Percentiles rank a stretch among this genome's conserved stretches.
These are phyloP conservation scores for Drosophila neonasuta DNA, from an alignment of 2,888 invertebrate species.

Conservation along the genomic window DNA sequence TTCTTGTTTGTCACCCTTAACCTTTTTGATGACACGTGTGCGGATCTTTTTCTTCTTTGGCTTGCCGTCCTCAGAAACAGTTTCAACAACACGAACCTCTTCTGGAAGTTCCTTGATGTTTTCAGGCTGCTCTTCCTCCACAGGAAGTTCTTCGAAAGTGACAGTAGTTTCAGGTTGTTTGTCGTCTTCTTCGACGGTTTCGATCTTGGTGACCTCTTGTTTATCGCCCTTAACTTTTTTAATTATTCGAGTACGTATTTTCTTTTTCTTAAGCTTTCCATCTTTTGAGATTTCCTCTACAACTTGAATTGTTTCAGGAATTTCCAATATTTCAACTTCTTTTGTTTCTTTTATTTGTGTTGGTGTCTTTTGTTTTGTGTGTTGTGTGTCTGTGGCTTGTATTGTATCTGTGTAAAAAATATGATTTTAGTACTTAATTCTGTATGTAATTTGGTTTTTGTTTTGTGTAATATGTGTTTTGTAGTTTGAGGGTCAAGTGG, in stretches of 20 bases:
- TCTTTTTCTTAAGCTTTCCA: constrained; percentile 41
- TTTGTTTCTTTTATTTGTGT: constrained; percentile 69
- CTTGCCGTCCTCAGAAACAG: constrained; percentile 51
- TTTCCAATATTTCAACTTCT: constrained; percentile 53
- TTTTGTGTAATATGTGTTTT: constrained; percentile 79
- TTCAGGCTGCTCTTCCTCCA: constrained; percentile 31
- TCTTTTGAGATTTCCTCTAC: constrained; percentile 49
- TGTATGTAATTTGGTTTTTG: constrained; percentile 44
- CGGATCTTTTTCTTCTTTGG: constrained; percentile 57
- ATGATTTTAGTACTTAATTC: constrained; percentile 56
- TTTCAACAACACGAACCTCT: constrained; percentile 49
- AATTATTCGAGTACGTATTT: constrained; percentile 51
- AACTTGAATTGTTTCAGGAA: constrained; percentile 53
- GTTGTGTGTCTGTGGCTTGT: constrained; percentile 80
- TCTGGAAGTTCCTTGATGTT: constrained; percentile 53
- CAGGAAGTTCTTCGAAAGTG: constrained; percentile 46
- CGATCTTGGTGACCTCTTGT: constrained; percentile 59
- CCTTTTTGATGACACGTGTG: constrained; percentile 56
- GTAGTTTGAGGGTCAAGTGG: constrained; percentile 59
- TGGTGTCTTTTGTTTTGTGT: constrained; percentile 82
- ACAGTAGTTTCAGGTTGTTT: constrained; percentile 49
- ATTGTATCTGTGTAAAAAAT: constrained; percentile 80
- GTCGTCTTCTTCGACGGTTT: constrained; percentile 56
- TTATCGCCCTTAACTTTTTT: constrained; percentile 54
- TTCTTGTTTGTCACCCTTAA: constrained; percentile 59